These are phyloP conservation scores for Tachina fera DNA, from an alignment of 2,888 invertebrate species.

Conservation along the genomic window DNA sequence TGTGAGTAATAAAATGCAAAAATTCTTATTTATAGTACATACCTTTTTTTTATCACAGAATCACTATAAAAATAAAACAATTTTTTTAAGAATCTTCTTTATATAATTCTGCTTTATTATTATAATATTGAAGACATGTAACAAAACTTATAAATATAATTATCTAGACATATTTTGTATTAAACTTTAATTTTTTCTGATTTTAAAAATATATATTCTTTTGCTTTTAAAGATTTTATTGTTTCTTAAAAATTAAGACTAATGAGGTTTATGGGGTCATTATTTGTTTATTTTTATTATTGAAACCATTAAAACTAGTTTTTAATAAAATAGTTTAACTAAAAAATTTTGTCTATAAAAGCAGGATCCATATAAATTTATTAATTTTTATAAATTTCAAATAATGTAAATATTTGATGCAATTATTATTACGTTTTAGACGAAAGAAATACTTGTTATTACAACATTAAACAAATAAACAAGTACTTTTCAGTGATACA, in stretches of 20 bases:
- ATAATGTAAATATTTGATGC: background rate
- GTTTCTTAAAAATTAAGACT: constrained; percentile 62
- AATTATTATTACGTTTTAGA: too few relatives aligned
- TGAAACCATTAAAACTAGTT: constrained; percentile 68
- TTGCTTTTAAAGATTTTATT: constrained; percentile 19
- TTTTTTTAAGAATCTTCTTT: constrained; percentile 50
- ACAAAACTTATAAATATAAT: constrained; percentile 70
- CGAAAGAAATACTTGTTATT: too few relatives aligned
- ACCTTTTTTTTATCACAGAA: background rate
- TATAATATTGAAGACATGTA: constrained; percentile 68
- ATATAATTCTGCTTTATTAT: constrained; percentile 62
- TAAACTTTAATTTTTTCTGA: constrained; percentile 23
- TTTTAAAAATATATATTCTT: constrained; percentile 62
- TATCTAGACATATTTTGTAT: constrained; percentile 58
- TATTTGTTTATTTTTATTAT: constrained; percentile 26
- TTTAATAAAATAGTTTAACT: constrained; percentile 30
- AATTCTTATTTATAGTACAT: background rate
- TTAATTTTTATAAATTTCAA: background rate
- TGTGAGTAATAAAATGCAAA: background rate
- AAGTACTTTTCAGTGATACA: too few relatives aligned
- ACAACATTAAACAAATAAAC: too few relatives aligned
- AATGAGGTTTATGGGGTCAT: constrained; percentile 70
- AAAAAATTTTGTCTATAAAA: constrained; percentile 18
- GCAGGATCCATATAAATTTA: background rate
- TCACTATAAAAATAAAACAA: constrained; percentile 24